A percentile compares a stretch with the other conserved stretches of the same genome.
These are phyloP conservation scores for Dasypus novemcinctus DNA, from an alignment of 2,113 vertebrate genomes.

Conservation along the genomic window DNA sequence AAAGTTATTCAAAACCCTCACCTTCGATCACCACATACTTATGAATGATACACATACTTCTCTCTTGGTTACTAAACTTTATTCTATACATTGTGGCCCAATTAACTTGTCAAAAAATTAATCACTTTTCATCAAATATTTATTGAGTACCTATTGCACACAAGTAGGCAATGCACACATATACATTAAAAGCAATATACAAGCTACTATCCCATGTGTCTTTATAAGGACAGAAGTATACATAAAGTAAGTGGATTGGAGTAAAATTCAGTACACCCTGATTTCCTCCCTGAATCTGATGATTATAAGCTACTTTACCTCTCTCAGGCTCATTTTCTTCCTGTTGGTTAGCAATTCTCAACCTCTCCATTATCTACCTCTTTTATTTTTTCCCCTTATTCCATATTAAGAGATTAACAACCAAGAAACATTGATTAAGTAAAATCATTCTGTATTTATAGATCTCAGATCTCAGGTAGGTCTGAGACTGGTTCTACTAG, in stretches of 20 bases:
- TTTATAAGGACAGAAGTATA: not conserved
- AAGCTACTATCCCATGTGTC: not conserved
- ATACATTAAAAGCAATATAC: not conserved
- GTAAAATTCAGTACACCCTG: not conserved
- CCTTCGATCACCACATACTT: not conserved
- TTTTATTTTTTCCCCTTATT: not conserved
- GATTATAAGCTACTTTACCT: not conserved
- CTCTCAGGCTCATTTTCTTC: not conserved
- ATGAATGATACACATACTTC: not conserved
- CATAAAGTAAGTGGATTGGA: not conserved
- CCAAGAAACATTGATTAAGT: no score
- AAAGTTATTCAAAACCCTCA: not conserved
- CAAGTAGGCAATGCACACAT: not conserved
- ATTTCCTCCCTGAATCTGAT: not conserved
- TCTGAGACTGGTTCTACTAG: not conserved
- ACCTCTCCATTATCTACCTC: not conserved
- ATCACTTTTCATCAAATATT: not conserved
- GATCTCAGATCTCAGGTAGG: not conserved
- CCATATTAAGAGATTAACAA: no score
- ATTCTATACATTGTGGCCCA: not conserved
- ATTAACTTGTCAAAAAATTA: not conserved
- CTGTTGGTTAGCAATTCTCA: not conserved
- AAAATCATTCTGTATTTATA: not conserved
- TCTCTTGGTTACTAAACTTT: not conserved
- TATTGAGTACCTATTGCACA: not conserved